A percentile compares a stretch with the other conserved stretches of the same genome.
Conservation (phyloP, 2,888 invertebrate genomes). For the Scrobipalpa costella region DNA sequence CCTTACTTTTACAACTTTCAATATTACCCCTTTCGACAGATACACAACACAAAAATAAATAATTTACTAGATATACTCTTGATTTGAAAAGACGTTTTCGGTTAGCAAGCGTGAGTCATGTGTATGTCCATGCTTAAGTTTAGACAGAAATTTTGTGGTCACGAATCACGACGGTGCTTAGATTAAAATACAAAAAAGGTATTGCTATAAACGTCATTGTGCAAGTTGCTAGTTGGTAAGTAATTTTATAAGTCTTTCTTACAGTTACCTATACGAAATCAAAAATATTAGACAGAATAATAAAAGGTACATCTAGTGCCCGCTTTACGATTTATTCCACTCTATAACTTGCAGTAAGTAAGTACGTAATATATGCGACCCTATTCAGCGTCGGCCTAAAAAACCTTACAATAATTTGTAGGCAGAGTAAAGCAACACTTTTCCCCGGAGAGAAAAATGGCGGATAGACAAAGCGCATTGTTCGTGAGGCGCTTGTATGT, state of each 20-base stretch:
- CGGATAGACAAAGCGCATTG: conserved; percentile 29
- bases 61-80: no score
- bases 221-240: not conserved
- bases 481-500: conserved; percentile 9
- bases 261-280: not conserved
- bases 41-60: no score
- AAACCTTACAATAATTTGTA: conserved; percentile 4
- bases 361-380: conserved; percentile 1
- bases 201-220: no score
- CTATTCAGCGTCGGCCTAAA: conserved; percentile 10
- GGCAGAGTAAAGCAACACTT: conserved; percentile 1
- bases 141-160: not conserved
- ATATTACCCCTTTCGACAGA: no score
- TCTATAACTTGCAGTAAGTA: not conserved
- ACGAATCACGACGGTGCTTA: not conserved
- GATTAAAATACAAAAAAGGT: not conserved
- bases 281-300: not conserved
- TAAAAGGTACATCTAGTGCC: no score
- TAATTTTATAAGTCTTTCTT: not conserved
- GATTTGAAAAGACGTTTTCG: not conserved
- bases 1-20: no score
- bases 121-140: not conserved
- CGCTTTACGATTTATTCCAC: not conserved
- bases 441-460: conserved; percentile 21
- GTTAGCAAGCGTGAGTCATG: not conserved